Conservation (phyloP, 2,113 vertebrate genomes). For the Andinoacara biseriatus region DNA sequence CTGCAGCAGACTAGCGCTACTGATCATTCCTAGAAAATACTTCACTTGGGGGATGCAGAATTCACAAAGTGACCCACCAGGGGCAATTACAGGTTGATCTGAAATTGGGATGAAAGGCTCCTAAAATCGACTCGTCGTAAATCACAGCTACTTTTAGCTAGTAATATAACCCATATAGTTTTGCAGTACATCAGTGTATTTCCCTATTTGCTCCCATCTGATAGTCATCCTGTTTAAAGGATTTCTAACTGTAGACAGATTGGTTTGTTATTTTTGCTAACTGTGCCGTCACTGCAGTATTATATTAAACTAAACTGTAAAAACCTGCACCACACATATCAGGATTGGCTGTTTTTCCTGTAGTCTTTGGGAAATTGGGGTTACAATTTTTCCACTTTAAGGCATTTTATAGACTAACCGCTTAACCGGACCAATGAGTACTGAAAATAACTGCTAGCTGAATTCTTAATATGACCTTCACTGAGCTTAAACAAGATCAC, state of each 20-base stretch:
- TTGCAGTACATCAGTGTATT: background rate
- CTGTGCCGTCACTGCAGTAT: background rate
- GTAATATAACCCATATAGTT: background rate
- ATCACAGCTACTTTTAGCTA: background rate
- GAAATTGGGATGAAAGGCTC: background rate
- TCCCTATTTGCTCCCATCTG: background rate
- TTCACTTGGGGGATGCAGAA: background rate
- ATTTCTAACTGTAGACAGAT: background rate
- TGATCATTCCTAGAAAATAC: conserved; percentile 45
- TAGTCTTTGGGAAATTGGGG: background rate
- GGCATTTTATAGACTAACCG: background rate
- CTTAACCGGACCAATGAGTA: background rate
- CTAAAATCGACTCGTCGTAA: background rate
- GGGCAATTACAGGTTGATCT: background rate
- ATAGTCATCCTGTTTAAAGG: background rate
- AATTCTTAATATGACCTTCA: background rate
- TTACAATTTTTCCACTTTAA: background rate
- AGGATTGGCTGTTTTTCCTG: background rate
- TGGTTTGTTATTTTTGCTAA: background rate
- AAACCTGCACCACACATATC: background rate
- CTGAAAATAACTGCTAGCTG: background rate
- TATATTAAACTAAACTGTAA: background rate
- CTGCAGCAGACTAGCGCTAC: conserved; percentile 25
- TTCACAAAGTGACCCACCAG: background rate
- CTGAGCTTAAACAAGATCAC: background rate